Evolutionary conservation across 2,888 invertebrate species (phyloP), one percentile per base, ranked within the genome.

Genomic region (Plagiodera versicolora): DNA sequence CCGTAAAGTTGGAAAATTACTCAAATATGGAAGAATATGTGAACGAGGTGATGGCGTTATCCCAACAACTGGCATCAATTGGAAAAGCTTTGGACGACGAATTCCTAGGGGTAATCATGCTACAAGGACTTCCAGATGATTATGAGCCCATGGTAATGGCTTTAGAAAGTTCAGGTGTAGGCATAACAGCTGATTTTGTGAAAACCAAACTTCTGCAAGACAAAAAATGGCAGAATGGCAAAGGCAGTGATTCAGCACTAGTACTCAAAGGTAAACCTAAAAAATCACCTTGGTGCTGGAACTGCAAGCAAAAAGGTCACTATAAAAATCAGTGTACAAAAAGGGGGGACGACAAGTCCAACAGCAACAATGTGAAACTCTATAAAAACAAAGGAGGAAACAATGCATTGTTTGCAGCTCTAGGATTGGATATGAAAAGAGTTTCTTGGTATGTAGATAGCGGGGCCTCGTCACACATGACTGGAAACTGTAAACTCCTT

Each of bases 251-350:
- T 54, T 51, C 56, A 16, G 49, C 63, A 32, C 18, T 56, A n/a
- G 52, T 46, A 9, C 17, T 16, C 14, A 44, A 44, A 44, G 16
- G 44, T 14, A 64, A 46, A 47, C n/a, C 2, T 4, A 49, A 58
- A 35, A 58, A 64, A 55, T n/a, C 44, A 18, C 55, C 64, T 47
- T 64, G 58, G 64, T 64, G 64, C 47, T 64, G 64, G 61, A 35
- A 47, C 17, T 60, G 60, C 32, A 32, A 49, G 11, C 58, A 61
- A 32, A 60, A 60, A 39, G 60, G 58, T 14, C 60, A 60, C 58
- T 60, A 61, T 51, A 61, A 60, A 60, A 60, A 60, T 30, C 60
- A 60, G 51, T 60, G 60, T 54, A 48, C 50, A 14, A 19, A 60
- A 16, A 58, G 10, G 18, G 11, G 3, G 5, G n/a, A 30, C 17